These are phyloP conservation scores for Phorcus lineatus DNA, from an alignment of 2,888 invertebrate genomes.

Conservation along the genomic window DNA sequence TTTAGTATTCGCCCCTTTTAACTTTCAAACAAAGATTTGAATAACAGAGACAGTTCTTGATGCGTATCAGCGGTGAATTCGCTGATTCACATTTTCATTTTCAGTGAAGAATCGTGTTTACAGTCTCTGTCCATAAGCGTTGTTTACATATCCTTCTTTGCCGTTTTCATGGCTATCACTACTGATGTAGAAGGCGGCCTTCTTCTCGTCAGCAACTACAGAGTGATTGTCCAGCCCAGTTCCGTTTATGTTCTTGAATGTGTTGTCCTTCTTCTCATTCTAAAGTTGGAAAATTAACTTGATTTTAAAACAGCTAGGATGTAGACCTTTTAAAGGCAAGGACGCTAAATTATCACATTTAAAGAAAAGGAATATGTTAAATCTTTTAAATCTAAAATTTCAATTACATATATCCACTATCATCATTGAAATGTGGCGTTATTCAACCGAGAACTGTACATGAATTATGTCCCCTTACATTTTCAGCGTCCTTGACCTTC, in stretches of 20 bases:
- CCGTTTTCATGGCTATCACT: conserved; percentile 33
- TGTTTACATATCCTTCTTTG: conserved; percentile 37
- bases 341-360: too few species aligned
- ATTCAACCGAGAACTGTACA: not conserved
- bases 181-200: conserved; percentile 52
- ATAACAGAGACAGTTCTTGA: too few species aligned
- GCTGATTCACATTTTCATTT: too few species aligned
- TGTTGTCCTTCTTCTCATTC: not conserved
- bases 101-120: too few species aligned
- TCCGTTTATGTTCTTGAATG: conserved; percentile 33
- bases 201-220: conserved; percentile 37
- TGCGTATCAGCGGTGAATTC: too few species aligned
- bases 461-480: conserved; percentile 27
- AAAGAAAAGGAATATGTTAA: too few species aligned
- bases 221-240: conserved; percentile 27
- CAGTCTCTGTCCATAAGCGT: conserved; percentile 32
- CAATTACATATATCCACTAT: too few species aligned
- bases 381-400: too few species aligned
- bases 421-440: not conserved
- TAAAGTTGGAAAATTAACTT: not conserved
- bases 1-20: too few species aligned
- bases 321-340: too few species aligned
- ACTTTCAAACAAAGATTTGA: too few species aligned
- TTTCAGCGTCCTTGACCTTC: conserved; percentile 53
- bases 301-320: too few species aligned